phyloP scores from a whole-genome alignment of 1,140 invertebrate species.

The Arctopsyche grandis region DNA sequence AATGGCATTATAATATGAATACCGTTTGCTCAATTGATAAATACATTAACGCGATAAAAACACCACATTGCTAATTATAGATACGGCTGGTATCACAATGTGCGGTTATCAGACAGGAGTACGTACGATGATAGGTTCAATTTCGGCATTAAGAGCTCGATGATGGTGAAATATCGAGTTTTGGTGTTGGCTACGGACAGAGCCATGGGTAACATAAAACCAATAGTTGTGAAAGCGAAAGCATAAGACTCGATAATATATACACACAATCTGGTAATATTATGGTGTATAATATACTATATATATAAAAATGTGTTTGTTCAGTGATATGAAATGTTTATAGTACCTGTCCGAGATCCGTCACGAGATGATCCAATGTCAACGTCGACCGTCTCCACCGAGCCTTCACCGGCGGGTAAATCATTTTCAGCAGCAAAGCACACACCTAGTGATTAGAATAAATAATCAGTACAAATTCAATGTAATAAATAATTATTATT shows the following conservation, averaged over 20 bases:
- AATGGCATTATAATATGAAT: background rate
- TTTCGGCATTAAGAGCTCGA: slow-evolving; percentile 57
- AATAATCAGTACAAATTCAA: slow-evolving; percentile 47
- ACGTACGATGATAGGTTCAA: slow-evolving; percentile 55
- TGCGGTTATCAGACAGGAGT: slow-evolving; percentile 54
- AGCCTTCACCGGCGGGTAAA: slow-evolving; percentile 58
- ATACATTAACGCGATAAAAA: background rate
- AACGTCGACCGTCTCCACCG: slow-evolving; percentile 71
- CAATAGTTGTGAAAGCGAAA: slow-evolving; percentile 23
- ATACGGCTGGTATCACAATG: slow-evolving; percentile 61
- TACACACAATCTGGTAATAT: background rate
- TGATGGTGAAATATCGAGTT: slow-evolving; percentile 59
- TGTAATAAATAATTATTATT: slow-evolving; percentile 52
- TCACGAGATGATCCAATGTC: slow-evolving; percentile 84
- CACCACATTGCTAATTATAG: slow-evolving; percentile 49
- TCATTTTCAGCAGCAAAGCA: slow-evolving; percentile 60
- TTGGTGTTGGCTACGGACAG: slow-evolving; percentile 43
- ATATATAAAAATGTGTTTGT: slow-evolving; percentile 1
- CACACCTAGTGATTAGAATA: slow-evolving; percentile 59
- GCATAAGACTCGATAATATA: no score
- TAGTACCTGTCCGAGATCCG: slow-evolving; percentile 83
- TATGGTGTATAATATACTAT: background rate
- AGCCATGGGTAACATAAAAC: slow-evolving; percentile 22
- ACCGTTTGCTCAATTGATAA: background rate
- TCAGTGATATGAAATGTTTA: slow-evolving; percentile 56